Evolutionary conservation across 2,888 invertebrate genomes (phyloP).

Genomic region (Melieria picta): DNA sequence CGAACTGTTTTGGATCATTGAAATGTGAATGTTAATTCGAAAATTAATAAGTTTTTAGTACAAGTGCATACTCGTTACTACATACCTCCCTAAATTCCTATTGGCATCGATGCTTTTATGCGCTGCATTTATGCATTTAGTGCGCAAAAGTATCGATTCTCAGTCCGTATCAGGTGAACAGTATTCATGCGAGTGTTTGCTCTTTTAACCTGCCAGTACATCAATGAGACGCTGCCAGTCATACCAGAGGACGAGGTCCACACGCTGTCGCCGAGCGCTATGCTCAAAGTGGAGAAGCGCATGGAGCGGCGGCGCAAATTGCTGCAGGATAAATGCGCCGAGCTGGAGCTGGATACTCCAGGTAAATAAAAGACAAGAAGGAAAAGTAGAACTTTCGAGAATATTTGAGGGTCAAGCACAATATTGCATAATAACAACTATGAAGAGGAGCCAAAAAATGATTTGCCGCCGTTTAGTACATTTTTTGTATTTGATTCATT

Average conservation of each 20-base stretch:
- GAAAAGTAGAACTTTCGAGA: not conserved
- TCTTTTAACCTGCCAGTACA: conserved; percentile 50
- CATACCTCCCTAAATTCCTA: not conserved
- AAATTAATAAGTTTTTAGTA: too few species aligned
- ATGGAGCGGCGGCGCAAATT: conserved; percentile 64
- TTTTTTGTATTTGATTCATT: conserved; percentile 10
- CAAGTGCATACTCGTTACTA: not conserved
- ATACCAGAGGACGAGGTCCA: conserved; percentile 64
- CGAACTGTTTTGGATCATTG: too few species aligned
- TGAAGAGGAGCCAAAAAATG: not conserved
- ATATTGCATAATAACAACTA: not conserved
- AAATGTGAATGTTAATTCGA: too few species aligned
- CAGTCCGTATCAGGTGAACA: too few species aligned
- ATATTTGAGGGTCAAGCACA: not conserved
- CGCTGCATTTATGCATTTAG: conserved; percentile 4
- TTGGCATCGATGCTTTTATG: conserved; percentile 23
- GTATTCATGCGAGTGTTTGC: too few species aligned
- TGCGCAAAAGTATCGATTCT: too few species aligned
- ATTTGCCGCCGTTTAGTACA: not conserved
- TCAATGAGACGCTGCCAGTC: conserved; percentile 64
- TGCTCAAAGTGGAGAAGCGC: conserved; percentile 64
- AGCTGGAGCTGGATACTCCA: conserved; percentile 61
- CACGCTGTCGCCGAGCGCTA: conserved; percentile 62
- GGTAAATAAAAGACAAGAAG: conserved; percentile 48
- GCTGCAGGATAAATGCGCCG: conserved; percentile 63